These are phyloP conservation scores for Zosterops borbonicus DNA, from an alignment of 2,113 vertebrate genomes.

Conservation along the genomic window DNA sequence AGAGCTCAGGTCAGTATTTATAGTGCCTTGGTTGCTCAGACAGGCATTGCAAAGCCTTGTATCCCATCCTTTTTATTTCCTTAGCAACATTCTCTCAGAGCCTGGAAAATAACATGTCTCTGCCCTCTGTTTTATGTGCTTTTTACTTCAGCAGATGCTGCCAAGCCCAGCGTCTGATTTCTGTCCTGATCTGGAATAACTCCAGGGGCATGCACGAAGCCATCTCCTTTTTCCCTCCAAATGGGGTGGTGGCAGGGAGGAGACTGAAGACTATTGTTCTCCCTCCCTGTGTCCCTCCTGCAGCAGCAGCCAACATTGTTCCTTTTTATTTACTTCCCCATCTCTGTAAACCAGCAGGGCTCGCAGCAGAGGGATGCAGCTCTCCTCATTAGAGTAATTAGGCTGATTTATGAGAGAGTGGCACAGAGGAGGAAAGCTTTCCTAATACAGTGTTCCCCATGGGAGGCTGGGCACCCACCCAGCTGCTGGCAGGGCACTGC, in stretches of 20 bases:
- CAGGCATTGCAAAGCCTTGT: background rate
- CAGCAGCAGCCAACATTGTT: constrained; percentile 36
- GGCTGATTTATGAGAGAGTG: background rate
- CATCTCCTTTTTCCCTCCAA: background rate
- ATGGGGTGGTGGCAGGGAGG: background rate
- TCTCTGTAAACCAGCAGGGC: constrained; percentile 7
- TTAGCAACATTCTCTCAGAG: background rate
- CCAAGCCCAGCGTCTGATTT: background rate
- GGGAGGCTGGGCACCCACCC: background rate
- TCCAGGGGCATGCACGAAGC: background rate
- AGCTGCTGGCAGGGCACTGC: background rate
- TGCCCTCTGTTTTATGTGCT: background rate
- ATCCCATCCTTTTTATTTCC: background rate
- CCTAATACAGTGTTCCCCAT: background rate
- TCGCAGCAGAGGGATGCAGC: background rate
- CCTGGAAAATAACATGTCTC: background rate
- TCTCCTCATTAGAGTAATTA: background rate
- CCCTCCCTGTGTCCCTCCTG: background rate
- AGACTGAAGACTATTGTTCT: constrained; percentile 7
- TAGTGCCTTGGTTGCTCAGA: rapidly evolving
- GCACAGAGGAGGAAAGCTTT: background rate
- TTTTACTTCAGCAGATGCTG: background rate
- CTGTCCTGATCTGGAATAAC: background rate
- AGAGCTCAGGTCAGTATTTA: background rate
- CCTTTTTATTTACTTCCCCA: background rate